A percentile compares a stretch with the other conserved stretches of the same genome.
These are phyloP conservation scores for Rhagologus leucostigma DNA, from an alignment of 2,113 vertebrate genomes.

Conservation along the genomic window DNA sequence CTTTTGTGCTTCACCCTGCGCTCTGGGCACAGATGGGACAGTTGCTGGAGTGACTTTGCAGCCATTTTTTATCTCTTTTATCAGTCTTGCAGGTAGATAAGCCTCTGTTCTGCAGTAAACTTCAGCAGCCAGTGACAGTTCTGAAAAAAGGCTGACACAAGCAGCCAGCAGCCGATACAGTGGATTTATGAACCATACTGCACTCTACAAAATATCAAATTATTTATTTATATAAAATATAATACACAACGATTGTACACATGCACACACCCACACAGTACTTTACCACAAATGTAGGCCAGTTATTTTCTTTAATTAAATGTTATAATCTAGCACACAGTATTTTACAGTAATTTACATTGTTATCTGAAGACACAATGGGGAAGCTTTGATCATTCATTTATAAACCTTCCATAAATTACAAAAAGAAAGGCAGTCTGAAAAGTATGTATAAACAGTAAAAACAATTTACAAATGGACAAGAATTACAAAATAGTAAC, in stretches of 20 bases:
- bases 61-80: neutral
- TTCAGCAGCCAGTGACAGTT: rapidly evolving
- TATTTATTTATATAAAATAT: slow-evolving; percentile 94
- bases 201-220: slow-evolving; percentile 94
- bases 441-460: slow-evolving; percentile 99
- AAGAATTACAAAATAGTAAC: slow-evolving; percentile 92
- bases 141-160: neutral
- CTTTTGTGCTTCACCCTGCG: neutral
- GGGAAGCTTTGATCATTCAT: slow-evolving; percentile 86
- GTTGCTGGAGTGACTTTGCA: neutral
- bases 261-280: slow-evolving; percentile 93
- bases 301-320: slow-evolving; percentile 75
- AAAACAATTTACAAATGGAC: slow-evolving; percentile 99
- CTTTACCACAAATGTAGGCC: slow-evolving; percentile 85
- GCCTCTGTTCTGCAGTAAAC: neutral
- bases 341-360: slow-evolving; percentile 84
- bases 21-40: neutral
- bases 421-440: slow-evolving; percentile 99
- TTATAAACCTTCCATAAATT: slow-evolving; percentile 84
- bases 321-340: slow-evolving; percentile 85
- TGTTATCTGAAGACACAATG: slow-evolving; percentile 90
- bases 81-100: neutral
- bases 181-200: neutral
- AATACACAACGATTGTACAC: slow-evolving; percentile 82
- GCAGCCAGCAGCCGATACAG: neutral